A percentile compares a stretch with the other conserved stretches of the same genome.
phyloP scores from a whole-genome alignment of 2,888 invertebrate species.

The Coleophora flavipennella region DNA sequence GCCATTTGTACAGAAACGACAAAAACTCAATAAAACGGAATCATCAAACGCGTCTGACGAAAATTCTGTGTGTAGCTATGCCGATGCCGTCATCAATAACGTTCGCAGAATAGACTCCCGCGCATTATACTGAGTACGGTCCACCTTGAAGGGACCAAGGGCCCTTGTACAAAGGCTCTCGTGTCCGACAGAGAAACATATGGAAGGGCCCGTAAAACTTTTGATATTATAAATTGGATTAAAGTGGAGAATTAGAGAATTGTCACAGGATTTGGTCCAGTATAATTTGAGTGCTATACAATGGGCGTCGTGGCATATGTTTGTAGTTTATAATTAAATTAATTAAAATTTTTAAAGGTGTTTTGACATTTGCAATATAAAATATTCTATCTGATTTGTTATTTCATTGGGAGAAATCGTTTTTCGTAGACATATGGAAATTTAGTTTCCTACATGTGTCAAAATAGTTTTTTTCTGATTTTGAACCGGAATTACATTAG shows the following conservation, averaged over 20 bases:
- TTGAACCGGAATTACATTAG: too few species aligned
- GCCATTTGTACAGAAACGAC: slow-evolving; percentile 31
- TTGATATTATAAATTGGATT: slow-evolving; percentile 64
- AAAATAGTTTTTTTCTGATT: too few species aligned
- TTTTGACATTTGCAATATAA: slow-evolving; percentile 38
- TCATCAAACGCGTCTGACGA: slow-evolving; percentile 30
- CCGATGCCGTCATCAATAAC: slow-evolving; percentile 56
- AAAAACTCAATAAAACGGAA: slow-evolving; percentile 45
- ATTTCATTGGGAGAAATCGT: too few species aligned
- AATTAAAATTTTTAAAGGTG: slow-evolving; percentile 30
- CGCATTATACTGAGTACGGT: slow-evolving; percentile 28
- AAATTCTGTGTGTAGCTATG: too few species aligned
- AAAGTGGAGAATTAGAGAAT: slow-evolving; percentile 30
- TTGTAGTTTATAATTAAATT: slow-evolving; percentile 41
- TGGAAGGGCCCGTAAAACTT: slow-evolving; percentile 36
- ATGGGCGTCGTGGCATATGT: slow-evolving; percentile 32
- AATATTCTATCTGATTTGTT: too few species aligned
- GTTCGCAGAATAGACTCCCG: slow-evolving; percentile 33
- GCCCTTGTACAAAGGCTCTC: slow-evolving; percentile 42
- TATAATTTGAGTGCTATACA: slow-evolving; percentile 44
- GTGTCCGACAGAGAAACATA: slow-evolving; percentile 44
- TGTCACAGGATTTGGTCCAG: slow-evolving; percentile 42
- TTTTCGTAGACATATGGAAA: too few species aligned
- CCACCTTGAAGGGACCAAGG: slow-evolving; percentile 46
- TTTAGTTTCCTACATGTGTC: too few species aligned